phyloP scores from a whole-genome alignment of 1,140 invertebrate genomes.

The Drosophila busckii region DNA sequence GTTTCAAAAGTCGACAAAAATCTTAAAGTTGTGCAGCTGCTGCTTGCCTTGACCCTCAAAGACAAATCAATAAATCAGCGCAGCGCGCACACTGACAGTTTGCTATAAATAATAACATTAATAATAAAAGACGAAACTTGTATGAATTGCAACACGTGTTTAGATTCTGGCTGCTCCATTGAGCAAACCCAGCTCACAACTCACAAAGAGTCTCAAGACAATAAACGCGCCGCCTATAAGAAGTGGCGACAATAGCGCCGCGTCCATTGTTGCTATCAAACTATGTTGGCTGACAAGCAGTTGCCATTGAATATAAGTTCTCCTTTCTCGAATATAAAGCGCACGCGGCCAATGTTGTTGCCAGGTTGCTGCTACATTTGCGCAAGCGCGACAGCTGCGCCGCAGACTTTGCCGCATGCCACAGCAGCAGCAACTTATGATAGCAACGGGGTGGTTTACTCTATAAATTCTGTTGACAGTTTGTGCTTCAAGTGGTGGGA shows the following conservation, averaged over 20 bases:
- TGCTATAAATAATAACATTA: conserved; percentile 51
- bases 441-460: conserved; percentile 48
- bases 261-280: conserved; percentile 56
- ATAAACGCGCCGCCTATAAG: conserved; percentile 50
- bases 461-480: conserved; percentile 40
- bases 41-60: conserved; percentile 63
- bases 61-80: conserved; percentile 61
- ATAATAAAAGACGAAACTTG: conserved; percentile 54
- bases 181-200: conserved; percentile 49
- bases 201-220: conserved; percentile 17
- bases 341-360: conserved; percentile 40
- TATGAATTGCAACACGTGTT: conserved; percentile 73
- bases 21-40: conserved; percentile 28
- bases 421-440: no score
- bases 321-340: conserved; percentile 37
- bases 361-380: conserved; percentile 8
- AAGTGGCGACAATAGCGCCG: conserved; percentile 52
- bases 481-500: conserved; percentile 16
- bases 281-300: conserved; percentile 13
- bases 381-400: conserved; percentile 53
- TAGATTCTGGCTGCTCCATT: conserved; percentile 35
- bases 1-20: no score
- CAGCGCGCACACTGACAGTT: conserved; percentile 46
- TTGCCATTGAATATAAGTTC: conserved; percentile 56
- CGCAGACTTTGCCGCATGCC: conserved; percentile 43